A percentile compares a stretch with the other conserved stretches of the same genome.
Evolutionary conservation across 1,140 invertebrate genomes (phyloP).

Genomic region (Zaprionus lachaisei): DNA sequence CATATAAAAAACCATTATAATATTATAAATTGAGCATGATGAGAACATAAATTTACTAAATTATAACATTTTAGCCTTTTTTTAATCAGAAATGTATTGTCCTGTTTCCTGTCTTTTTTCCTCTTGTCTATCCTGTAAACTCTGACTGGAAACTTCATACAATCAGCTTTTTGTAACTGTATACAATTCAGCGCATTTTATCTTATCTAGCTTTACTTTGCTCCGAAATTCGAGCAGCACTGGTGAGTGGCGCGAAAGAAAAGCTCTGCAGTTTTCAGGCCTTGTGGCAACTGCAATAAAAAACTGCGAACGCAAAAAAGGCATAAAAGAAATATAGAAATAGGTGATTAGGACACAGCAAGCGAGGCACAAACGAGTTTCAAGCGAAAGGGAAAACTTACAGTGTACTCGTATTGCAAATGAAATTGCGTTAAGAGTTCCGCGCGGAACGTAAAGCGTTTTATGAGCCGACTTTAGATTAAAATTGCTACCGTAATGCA

Average conservation of each 20-base stretch:
- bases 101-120: no score
- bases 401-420: conserved; percentile 43
- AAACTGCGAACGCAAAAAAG: conserved; percentile 36
- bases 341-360: conserved; percentile 74
- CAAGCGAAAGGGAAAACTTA: conserved; percentile 72
- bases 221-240: no score
- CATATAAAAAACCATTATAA: no score
- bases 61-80: no score
- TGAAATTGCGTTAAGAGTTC: conserved; percentile 47
- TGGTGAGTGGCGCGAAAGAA: not conserved
- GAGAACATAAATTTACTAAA: no score
- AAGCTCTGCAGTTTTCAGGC: conserved; percentile 51
- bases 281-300: conserved; percentile 47
- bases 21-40: no score
- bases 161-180: not conserved
- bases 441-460: conserved; percentile 14
- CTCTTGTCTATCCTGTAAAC: no score
- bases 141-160: not conserved
- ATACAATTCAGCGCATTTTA: no score
- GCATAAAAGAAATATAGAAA: conserved; percentile 43
- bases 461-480: conserved; percentile 36
- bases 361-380: conserved; percentile 58
- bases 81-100: no score
- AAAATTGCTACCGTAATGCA: conserved; percentile 57
- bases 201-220: no score